phyloP scores from a whole-genome alignment of 2,888 invertebrate species.

The Drosophila borborema region DNA sequence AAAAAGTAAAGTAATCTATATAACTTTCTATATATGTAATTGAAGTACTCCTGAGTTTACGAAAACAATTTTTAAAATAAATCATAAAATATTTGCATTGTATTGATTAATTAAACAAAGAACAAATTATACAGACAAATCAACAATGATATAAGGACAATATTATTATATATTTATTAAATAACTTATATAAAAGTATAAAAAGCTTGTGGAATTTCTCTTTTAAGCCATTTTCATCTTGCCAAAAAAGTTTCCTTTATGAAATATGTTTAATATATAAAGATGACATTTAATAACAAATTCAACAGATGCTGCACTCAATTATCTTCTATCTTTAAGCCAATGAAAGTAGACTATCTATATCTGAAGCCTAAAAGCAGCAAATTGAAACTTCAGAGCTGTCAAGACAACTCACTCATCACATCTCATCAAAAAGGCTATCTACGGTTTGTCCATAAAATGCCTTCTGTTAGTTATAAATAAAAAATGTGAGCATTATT shows the following conservation, averaged over 20 bases:
- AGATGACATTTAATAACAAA: too few relatives aligned
- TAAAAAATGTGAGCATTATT: background rate
- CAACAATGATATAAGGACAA: too few relatives aligned
- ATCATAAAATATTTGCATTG: too few relatives aligned
- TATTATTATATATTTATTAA: too few relatives aligned
- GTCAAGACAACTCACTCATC: conserved; percentile 23
- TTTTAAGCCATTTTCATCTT: background rate
- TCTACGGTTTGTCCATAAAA: conserved; percentile 33
- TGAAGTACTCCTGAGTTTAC: too few relatives aligned
- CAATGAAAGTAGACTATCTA: background rate
- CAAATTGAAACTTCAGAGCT: conserved; percentile 31
- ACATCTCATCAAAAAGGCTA: conserved; percentile 9
- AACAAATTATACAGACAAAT: too few relatives aligned
- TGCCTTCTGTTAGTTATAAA: conserved; percentile 13
- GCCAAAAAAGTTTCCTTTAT: background rate
- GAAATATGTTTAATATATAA: too few relatives aligned
- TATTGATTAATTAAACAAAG: too few relatives aligned
- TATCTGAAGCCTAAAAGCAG: conserved; percentile 2
- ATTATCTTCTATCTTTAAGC: background rate
- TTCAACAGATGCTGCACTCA: background rate
- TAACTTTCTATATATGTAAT: background rate
- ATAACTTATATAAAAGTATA: too few relatives aligned
- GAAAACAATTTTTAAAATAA: too few relatives aligned
- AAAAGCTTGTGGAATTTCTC: background rate
- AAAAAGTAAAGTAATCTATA: background rate